Percentiles rank a stretch among this genome's conserved stretches.
phyloP scores from a whole-genome alignment of 2,888 invertebrate genomes.

The Drosophila paranaensis region DNA sequence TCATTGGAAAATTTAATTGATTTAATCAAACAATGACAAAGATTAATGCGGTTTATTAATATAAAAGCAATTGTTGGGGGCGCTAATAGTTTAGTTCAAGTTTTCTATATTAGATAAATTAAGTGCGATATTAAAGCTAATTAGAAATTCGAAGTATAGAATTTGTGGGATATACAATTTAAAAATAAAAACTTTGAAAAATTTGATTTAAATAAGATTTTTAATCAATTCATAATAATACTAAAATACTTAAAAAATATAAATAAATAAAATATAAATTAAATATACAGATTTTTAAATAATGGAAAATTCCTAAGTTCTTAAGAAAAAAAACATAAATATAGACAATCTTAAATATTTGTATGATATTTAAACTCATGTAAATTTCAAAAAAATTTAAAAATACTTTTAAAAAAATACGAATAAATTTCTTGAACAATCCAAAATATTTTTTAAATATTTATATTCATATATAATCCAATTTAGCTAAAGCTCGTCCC shows the following conservation, averaged over 20 bases:
- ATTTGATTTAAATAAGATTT: background rate
- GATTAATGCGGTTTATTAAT: slow-evolving; percentile 44
- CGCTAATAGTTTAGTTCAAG: background rate
- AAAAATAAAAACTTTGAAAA: background rate
- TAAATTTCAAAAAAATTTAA: no score
- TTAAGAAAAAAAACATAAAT: background rate
- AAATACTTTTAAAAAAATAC: no score
- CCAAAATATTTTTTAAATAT: background rate
- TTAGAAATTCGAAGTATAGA: no score
- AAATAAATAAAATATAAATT: no score
- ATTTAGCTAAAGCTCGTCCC: background rate
- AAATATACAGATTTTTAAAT: no score
- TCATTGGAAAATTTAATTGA: slow-evolving; percentile 55
- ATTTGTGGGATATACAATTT: background rate
- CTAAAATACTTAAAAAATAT: no score
- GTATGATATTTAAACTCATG: no score
- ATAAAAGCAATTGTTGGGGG: background rate
- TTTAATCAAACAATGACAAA: slow-evolving; percentile 64
- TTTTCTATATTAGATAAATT: slow-evolving; percentile 4
- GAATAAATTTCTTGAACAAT: background rate
- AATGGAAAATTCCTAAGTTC: no score
- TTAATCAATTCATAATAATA: no score
- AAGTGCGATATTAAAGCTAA: background rate
- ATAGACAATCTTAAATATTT: background rate
- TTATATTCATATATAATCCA: background rate